phyloP scores from a whole-genome alignment of 2,113 vertebrate species.

The Bufo gargarizans region DNA sequence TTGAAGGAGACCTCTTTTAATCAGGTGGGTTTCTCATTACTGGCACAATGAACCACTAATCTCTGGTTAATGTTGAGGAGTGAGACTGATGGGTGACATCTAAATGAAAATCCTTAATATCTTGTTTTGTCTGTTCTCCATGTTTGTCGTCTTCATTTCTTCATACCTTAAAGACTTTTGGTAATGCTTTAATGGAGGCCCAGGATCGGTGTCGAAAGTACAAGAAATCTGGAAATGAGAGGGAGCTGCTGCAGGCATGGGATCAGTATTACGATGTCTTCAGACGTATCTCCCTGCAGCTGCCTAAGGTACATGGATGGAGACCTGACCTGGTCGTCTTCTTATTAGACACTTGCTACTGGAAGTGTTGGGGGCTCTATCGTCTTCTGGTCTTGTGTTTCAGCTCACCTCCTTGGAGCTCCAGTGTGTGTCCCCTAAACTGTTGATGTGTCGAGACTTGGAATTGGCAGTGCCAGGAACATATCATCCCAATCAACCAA shows the following conservation, averaged over 20 bases:
- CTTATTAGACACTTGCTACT: background rate
- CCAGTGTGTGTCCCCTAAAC: conserved; percentile 95
- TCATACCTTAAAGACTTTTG: conserved; percentile 83
- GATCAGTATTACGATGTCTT: conserved; percentile 98
- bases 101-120: background rate
- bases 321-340: background rate
- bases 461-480: conserved; percentile 95
- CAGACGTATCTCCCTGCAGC: conserved; percentile 95
- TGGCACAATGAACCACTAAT: background rate
- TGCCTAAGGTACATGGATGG: conserved; percentile 85
- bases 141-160: background rate
- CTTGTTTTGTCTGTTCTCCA: background rate
- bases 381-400: conserved; percentile 34
- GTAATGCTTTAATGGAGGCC: conserved; percentile 96
- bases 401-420: conserved; percentile 96
- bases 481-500: conserved; percentile 94
- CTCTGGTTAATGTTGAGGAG: too few relatives aligned
- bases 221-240: conserved; percentile 97
- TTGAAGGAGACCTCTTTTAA: conserved; percentile 98
- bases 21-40: conserved; percentile 76
- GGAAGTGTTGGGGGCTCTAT: too few relatives aligned
- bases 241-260: conserved; percentile 98
- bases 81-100: background rate
- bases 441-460: conserved; percentile 96
- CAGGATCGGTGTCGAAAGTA: conserved; percentile 99